These are phyloP conservation scores for Charanyca ferruginea DNA, from an alignment of 2,888 invertebrate genomes.

Conservation along the genomic window DNA sequence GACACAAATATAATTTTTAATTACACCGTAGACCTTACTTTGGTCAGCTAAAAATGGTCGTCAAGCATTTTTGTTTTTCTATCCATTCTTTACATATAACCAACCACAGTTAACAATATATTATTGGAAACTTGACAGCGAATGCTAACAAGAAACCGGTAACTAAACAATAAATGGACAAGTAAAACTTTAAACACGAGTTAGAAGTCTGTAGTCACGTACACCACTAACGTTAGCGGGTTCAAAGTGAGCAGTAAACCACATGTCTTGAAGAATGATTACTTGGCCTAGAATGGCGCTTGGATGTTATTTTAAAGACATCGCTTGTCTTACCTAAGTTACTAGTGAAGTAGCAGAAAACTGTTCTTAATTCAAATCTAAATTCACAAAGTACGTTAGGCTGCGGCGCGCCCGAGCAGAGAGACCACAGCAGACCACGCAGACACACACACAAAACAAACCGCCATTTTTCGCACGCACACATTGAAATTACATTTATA, in stretches of 20 bases:
- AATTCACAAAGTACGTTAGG: no score
- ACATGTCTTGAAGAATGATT: conserved; percentile 45
- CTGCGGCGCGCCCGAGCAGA: no score
- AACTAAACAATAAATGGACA: conserved; percentile 29
- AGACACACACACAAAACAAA: no score
- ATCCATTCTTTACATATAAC: conserved; percentile 8
- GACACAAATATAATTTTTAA: background rate
- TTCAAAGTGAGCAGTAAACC: conserved; percentile 49
- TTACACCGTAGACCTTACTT: background rate
- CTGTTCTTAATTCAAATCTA: no score
- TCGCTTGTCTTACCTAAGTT: background rate
- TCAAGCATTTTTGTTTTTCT: conserved; percentile 2
- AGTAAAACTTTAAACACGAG: conserved; percentile 36
- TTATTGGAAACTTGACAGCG: background rate
- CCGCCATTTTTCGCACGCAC: no score
- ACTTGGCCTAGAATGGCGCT: conserved; percentile 37
- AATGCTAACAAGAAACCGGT: conserved; percentile 3
- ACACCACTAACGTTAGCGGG: conserved; percentile 36
- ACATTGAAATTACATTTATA: no score
- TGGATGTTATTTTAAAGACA: conserved; percentile 3
- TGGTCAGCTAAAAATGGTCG: conserved; percentile 11
- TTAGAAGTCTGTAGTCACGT: conserved; percentile 39
- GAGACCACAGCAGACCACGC: no score
- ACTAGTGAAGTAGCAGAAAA: background rate
- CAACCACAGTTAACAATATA: background rate